Conservation (phyloP, 2,888 invertebrate species). For the Andrena bucephala region DNA sequence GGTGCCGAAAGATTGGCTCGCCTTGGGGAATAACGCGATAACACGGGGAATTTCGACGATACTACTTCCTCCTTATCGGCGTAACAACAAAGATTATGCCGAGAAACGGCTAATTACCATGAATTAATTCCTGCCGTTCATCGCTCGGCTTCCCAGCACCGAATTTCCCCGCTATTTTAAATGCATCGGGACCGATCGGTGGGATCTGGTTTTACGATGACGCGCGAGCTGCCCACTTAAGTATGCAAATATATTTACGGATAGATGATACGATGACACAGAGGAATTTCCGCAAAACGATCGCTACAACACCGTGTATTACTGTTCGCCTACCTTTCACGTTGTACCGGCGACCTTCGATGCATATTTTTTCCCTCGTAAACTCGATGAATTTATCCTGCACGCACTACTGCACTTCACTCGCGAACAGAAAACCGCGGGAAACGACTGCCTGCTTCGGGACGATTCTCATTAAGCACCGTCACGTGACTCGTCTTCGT, state of each 20-base stretch:
- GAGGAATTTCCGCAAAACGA: constrained; percentile 59
- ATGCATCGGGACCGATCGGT: background rate
- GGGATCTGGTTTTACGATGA: background rate
- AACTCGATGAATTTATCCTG: constrained; percentile 10
- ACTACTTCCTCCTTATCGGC: constrained; percentile 60
- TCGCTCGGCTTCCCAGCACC: background rate
- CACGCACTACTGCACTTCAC: background rate
- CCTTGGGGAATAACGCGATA: constrained; percentile 66
- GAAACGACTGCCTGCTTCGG: background rate
- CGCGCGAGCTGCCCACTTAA: background rate
- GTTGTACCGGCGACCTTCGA: constrained; percentile 27
- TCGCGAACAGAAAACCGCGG: background rate
- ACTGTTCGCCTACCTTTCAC: constrained; percentile 37
- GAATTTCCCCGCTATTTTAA: background rate
- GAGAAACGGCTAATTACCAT: constrained; percentile 41
- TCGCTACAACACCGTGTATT: constrained; percentile 10
- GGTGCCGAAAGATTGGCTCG: constrained; percentile 62
- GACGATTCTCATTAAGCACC: background rate
- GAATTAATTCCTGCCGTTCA: constrained; percentile 13
- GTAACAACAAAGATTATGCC: constrained; percentile 47
- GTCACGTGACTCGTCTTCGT: background rate
- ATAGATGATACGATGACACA: constrained; percentile 49
- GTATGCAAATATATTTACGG: constrained; percentile 29
- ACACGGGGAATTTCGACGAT: constrained; percentile 61
- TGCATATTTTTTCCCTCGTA: constrained; percentile 2